Conservation (phyloP, 1,140 invertebrate species). For the Portunus trituberculatus region DNA sequence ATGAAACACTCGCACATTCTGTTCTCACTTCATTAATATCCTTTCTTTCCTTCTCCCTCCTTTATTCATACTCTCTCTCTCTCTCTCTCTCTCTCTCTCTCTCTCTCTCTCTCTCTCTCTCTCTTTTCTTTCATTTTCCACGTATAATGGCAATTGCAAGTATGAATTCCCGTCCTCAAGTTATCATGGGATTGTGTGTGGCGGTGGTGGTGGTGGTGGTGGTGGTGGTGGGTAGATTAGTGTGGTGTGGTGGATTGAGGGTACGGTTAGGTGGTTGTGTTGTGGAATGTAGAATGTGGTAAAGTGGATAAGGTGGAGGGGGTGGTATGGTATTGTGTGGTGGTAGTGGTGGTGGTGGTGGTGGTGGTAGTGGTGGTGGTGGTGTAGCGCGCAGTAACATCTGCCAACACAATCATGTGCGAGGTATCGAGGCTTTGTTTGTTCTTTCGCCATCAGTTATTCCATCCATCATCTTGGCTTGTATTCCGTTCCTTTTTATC, state of each 20-base stretch:
- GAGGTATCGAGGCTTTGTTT: not conserved
- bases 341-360: not conserved
- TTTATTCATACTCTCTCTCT: not conserved
- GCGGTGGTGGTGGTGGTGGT: not conserved
- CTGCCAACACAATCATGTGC: not conserved
- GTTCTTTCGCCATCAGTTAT: not conserved
- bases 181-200: too few relatives aligned
- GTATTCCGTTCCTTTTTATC: too few relatives aligned
- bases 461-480: not conserved
- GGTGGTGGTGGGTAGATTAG: not conserved
- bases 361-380: not conserved
- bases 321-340: not conserved
- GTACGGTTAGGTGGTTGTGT: not conserved
- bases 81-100: too few relatives aligned
- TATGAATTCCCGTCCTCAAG: too few relatives aligned
- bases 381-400: not conserved
- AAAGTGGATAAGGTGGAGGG: not conserved
- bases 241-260: not conserved
- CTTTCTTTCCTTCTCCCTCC: not conserved
- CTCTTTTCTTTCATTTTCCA: constrained; percentile 27
- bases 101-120: not conserved
- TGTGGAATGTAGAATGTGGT: not conserved
- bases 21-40: not conserved
- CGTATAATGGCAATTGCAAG: too few relatives aligned
- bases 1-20: not conserved